Evolutionary conservation across 2,888 invertebrate species (phyloP).

Genomic region (Mechanitis mazaeus): DNA sequence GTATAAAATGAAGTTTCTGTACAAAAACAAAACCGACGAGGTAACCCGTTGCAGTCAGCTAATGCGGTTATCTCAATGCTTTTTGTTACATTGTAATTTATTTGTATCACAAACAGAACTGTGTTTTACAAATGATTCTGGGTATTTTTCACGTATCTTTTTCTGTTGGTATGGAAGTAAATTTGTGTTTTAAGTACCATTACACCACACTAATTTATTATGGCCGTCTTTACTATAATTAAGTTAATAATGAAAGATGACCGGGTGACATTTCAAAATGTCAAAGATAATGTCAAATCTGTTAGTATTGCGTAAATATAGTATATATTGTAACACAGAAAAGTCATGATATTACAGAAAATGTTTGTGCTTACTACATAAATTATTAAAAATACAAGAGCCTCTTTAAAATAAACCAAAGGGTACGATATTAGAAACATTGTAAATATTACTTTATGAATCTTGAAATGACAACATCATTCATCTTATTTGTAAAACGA

Average conservation of each 20-base stretch:
- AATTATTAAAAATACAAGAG: no score
- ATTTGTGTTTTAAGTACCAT: no score
- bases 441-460: no score
- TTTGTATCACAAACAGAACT: slow-evolving; percentile 8
- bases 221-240: not conserved
- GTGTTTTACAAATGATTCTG: not conserved
- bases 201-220: no score
- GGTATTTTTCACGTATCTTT: not conserved
- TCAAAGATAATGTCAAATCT: slow-evolving; percentile 5
- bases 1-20: slow-evolving; percentile 24
- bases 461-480: no score
- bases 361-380: no score
- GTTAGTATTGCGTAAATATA: not conserved
- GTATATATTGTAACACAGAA: no score
- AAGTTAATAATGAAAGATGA: not conserved
- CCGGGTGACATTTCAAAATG: slow-evolving; percentile 2
- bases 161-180: not conserved
- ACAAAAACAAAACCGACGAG: slow-evolving; percentile 20
- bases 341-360: no score
- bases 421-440: no score
- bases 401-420: no score
- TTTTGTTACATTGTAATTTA: slow-evolving; percentile 4
- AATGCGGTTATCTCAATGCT: slow-evolving; percentile 22
- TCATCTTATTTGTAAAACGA: not conserved
- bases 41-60: slow-evolving; percentile 23